phyloP scores from a whole-genome alignment of 1,140 invertebrate species.

The Helicoverpa zea region DNA sequence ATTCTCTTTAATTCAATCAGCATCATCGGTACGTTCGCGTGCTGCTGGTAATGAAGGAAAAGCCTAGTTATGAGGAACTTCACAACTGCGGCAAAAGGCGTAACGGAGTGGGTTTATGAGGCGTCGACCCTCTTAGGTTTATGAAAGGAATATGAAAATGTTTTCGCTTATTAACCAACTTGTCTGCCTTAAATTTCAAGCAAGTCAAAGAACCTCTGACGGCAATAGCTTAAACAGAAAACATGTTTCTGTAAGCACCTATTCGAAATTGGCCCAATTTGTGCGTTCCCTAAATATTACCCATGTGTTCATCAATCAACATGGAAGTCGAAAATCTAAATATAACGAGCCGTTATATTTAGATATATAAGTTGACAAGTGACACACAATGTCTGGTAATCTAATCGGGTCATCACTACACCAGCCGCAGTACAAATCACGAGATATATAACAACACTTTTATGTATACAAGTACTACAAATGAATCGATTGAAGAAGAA shows the following conservation, averaged over 20 bases:
- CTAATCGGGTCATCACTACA: constrained; percentile 72
- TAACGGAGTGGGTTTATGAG: neutral
- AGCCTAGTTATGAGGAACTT: neutral
- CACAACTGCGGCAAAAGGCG: neutral
- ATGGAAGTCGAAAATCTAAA: constrained; percentile 49
- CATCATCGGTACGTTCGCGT: constrained; percentile 8
- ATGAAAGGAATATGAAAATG: too few relatives aligned
- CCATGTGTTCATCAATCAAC: constrained; percentile 39
- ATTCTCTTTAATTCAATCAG: constrained; percentile 36
- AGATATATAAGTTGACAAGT: constrained; percentile 74
- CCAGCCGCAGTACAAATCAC: constrained; percentile 47
- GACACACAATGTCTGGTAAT: constrained; percentile 76
- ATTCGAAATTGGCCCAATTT: neutral
- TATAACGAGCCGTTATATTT: constrained; percentile 41
- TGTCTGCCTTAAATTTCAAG: too few relatives aligned
- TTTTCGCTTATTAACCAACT: too few relatives aligned
- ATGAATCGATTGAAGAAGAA: neutral
- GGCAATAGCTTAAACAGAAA: neutral
- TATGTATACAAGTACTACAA: constrained; percentile 1
- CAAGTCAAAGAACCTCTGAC: neutral
- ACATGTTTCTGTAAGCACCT: neutral
- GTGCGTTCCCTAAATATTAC: constrained; percentile 9
- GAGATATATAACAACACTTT: constrained; percentile 34
- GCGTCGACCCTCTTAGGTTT: too few relatives aligned
- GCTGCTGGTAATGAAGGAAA: constrained; percentile 38